These are phyloP conservation scores for Archegozetes longisetosus DNA, from an alignment of 1,140 invertebrate species.

Conservation along the genomic window DNA sequence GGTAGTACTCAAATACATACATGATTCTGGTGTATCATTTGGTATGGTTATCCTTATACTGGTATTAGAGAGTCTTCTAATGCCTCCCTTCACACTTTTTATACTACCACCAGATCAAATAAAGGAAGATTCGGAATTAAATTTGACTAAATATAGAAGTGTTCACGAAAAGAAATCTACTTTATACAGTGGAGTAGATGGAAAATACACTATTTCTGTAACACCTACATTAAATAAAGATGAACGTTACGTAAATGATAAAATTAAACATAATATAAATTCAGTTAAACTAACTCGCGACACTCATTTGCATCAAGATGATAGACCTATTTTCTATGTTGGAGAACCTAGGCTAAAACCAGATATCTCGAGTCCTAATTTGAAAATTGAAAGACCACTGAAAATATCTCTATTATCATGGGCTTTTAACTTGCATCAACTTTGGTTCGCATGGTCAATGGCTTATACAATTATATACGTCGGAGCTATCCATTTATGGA, in stretches of 20 bases:
- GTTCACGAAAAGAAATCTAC: background rate
- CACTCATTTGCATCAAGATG: no score
- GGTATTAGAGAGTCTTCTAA: constrained; percentile 17
- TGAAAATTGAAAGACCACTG: constrained; percentile 5
- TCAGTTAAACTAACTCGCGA: no score
- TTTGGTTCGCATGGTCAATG: constrained; percentile 22
- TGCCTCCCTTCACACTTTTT: constrained; percentile 21
- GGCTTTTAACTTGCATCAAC: constrained; percentile 20
- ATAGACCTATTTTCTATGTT: background rate
- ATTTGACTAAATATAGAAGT: background rate
- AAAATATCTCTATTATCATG: constrained; percentile 13
- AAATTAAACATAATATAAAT: no score
- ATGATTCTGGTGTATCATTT: constrained; percentile 18
- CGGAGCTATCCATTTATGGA: constrained; percentile 20
- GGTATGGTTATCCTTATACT: constrained; percentile 17
- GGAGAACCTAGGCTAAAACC: no score
- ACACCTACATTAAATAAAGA: background rate
- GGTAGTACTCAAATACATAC: constrained; percentile 21
- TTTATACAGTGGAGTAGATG: no score
- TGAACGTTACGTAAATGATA: background rate
- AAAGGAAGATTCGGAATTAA: background rate
- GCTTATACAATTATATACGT: constrained; percentile 22
- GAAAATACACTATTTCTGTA: background rate
- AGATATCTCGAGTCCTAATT: background rate
- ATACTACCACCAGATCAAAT: constrained; percentile 18